Base-by-base conservation (phyloP, 64 coral and sea anemone genomes). In the Porites australiensis region DNA sequence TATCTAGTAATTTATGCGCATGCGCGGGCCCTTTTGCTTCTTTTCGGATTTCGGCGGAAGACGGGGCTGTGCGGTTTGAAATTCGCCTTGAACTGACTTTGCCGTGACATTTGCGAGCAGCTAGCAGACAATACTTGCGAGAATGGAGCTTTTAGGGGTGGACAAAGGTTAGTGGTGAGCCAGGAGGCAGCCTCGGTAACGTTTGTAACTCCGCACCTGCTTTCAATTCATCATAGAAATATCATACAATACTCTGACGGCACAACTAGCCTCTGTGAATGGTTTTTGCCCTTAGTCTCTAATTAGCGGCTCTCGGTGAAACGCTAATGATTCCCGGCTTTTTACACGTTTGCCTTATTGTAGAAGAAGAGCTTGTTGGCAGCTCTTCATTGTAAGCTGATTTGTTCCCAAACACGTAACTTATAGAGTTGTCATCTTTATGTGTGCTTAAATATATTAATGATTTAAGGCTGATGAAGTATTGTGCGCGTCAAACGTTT, bases 111-210 rank as follows among this genome's bases (percentile, higher is more conserved):
- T 84, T 12, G 21, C 81, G 44, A 84, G 62, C 46, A 19, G 58
- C 19, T 69, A 52, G 47, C 45, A 68, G 59, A 84, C 81, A 69
- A 84, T 84, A 18, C 43, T 68, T 69, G 62, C 22, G 16, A 50
- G 44, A 23, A 84, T 6, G 62, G 49, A 43, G 81, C 81, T 84
- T 84, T 84, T 84, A 87, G 70, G 75, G 75, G 55, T 44, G 50
- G 90, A 87, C 91, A 93, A 87, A 79, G 82, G 70, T 57, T 43
- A 48, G 18, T 67, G 19, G 15, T 44, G n/a, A 57, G 13, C 71
- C 91, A 93, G 91, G 85, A 83, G 82, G 82, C 83, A 14, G 15
- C 58, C 91, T 19, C 81, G 87, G 91, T 93, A 93, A 93, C 91
- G 73, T 86, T 93, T 93, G 91, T 93, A 18, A 22, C 37, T 6